Percentiles rank a stretch among this genome's conserved stretches.
These are phyloP conservation scores for Clavelina lepadiformis DNA, from an alignment of 23 tunicate genomes.

Conservation along the genomic window DNA sequence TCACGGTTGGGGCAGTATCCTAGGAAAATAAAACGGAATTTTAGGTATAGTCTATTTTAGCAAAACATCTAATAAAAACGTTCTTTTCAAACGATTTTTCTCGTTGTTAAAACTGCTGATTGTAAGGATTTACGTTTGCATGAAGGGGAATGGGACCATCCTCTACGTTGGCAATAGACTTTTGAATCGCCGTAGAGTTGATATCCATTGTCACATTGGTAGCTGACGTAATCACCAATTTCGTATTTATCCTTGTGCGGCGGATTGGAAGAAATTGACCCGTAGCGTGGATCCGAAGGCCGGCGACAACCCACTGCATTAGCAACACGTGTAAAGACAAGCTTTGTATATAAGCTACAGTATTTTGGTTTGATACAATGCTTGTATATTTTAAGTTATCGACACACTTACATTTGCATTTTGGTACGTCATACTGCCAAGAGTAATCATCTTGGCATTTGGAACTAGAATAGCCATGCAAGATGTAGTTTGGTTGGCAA, in stretches of 20 bases:
- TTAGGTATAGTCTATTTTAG: neutral
- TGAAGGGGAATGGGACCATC: conserved; percentile 13
- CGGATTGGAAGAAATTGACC: conserved; percentile 6
- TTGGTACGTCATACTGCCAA: too few species aligned
- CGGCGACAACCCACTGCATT: conserved; percentile 5
- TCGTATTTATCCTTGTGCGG: neutral
- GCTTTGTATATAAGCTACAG: too few species aligned
- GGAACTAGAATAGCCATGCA: too few species aligned
- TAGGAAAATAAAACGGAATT: neutral
- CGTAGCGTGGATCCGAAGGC: conserved; percentile 4
- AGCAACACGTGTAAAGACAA: too few species aligned
- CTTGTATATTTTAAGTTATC: too few species aligned
- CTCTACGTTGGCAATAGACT: conserved; percentile 5
- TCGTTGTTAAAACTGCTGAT: neutral
- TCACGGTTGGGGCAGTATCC: too few species aligned
- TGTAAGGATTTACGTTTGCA: conserved; percentile 11
- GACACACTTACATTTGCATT: too few species aligned
- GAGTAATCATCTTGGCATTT: too few species aligned
- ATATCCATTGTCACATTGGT: conserved; percentile 12
- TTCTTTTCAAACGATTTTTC: neutral
- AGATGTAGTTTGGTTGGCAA: too few species aligned
- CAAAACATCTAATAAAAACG: too few species aligned
- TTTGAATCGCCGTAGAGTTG: conserved; percentile 4
- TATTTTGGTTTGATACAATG: too few species aligned
- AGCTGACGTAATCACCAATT: neutral